Conservation (phyloP, 2,888 invertebrate genomes). For the Trissoscelio sp. region DNA sequence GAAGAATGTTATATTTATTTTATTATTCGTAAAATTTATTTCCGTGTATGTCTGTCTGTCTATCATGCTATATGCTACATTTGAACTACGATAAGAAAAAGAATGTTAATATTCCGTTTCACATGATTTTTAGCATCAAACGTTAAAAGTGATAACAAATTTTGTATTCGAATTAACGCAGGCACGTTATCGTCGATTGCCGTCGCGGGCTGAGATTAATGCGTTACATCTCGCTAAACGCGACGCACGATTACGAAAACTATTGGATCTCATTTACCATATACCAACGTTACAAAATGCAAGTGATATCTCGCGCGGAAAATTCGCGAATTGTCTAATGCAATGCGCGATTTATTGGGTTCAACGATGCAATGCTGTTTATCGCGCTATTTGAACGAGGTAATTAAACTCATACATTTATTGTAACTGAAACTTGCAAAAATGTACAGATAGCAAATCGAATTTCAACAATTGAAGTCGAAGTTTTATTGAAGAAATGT, state of each 20-base stretch:
- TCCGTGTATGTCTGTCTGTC: no score
- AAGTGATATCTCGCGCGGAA: constrained; percentile 15
- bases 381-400: constrained; percentile 13
- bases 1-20: no score
- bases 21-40: no score
- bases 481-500: constrained; percentile 20
- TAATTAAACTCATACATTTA: constrained; percentile 39
- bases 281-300: constrained; percentile 33
- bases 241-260: constrained; percentile 29
- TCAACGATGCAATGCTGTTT: constrained; percentile 25
- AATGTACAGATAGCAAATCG: constrained; percentile 43
- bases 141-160: constrained; percentile 27
- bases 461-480: neutral
- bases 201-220: constrained; percentile 34
- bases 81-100: no score
- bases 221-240: constrained; percentile 52
- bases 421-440: neutral
- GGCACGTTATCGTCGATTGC: constrained; percentile 35
- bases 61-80: no score
- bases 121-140: constrained; percentile 2
- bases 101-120: neutral
- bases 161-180: constrained; percentile 45
- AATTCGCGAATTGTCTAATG: constrained; percentile 47
- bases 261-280: constrained; percentile 32
- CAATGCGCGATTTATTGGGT: constrained; percentile 38